Percentiles rank a stretch among this genome's conserved stretches.
phyloP scores from a whole-genome alignment of 2,113 vertebrate genomes.

The Mungos mungo region DNA sequence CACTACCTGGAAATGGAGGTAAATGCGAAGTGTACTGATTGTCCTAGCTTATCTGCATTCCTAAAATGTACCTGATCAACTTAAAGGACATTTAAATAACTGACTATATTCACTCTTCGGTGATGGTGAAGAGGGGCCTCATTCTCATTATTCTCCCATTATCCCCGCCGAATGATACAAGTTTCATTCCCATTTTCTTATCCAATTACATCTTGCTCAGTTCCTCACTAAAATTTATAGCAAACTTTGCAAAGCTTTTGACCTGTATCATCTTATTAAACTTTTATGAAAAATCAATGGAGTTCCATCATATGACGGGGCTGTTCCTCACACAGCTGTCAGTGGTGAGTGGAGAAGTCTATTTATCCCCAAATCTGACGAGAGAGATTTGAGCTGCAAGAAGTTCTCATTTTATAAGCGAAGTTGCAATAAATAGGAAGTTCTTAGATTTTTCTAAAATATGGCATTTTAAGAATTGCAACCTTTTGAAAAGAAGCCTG shows the following conservation, averaged over 20 bases:
- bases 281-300: conserved; percentile 87
- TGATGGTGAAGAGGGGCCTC: not conserved
- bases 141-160: not conserved
- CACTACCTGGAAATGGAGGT: not conserved
- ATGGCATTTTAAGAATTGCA: not conserved
- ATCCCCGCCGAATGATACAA: not conserved
- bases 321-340: conserved; percentile 77
- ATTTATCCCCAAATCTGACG: conserved; percentile 64
- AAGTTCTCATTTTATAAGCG: conserved; percentile 17
- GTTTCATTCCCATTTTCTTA: conserved; percentile 65
- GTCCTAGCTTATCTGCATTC: too few relatives aligned
- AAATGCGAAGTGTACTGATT: not conserved
- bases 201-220: conserved; percentile 65
- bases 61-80: not conserved
- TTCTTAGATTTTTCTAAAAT: not conserved
- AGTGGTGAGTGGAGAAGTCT: conserved; percentile 68
- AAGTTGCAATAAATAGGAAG: not conserved
- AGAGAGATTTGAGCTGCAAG: conserved; percentile 13
- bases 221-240: conserved; percentile 79
- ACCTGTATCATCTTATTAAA: conserved; percentile 85
- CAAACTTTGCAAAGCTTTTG: conserved; percentile 84
- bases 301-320: conserved; percentile 74
- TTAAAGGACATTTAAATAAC: not conserved
- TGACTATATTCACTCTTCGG: too few relatives aligned
- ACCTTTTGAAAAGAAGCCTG: not conserved